Conservation (phyloP, 2,113 vertebrate genomes). For the Strix aluco region DNA sequence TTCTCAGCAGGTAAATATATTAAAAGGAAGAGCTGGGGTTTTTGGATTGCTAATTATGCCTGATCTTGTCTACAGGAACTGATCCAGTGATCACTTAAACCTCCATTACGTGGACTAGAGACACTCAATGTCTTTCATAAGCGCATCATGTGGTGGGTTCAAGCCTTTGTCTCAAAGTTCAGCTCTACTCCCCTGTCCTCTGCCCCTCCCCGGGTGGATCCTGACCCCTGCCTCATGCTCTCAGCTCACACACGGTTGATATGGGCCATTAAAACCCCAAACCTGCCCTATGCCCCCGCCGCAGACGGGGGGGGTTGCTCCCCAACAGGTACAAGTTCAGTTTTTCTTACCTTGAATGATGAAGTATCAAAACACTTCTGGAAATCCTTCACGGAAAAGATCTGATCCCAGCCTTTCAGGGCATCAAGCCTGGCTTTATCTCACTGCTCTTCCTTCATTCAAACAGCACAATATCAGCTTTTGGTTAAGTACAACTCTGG, state of each 20-base stretch:
- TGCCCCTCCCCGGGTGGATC: not conserved
- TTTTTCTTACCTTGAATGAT: not conserved
- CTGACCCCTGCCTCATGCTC: rapidly evolving
- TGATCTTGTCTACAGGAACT: rapidly evolving
- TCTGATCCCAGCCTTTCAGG: rapidly evolving
- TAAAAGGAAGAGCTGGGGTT: not conserved
- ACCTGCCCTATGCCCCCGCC: rapidly evolving
- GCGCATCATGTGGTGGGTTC: rapidly evolving
- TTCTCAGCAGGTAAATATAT: not conserved
- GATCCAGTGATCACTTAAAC: not conserved
- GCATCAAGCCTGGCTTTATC: rapidly evolving
- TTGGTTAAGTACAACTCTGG: not conserved
- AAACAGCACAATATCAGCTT: not conserved
- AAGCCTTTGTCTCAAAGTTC: rapidly evolving
- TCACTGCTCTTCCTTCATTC: not conserved
- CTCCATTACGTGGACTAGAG: rapidly evolving
- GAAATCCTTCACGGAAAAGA: not conserved
- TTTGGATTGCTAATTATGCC: not conserved
- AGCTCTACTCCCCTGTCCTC: rapidly evolving
- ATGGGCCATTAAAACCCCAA: rapidly evolving
- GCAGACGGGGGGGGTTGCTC: not conserved
- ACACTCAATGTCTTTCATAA: rapidly evolving
- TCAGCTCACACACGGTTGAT: rapidly evolving
- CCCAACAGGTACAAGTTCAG: not conserved
- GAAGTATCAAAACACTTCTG: rapidly evolving